Conservation (phyloP, 2,888 invertebrate genomes). For the Microplitis manilae region DNA sequence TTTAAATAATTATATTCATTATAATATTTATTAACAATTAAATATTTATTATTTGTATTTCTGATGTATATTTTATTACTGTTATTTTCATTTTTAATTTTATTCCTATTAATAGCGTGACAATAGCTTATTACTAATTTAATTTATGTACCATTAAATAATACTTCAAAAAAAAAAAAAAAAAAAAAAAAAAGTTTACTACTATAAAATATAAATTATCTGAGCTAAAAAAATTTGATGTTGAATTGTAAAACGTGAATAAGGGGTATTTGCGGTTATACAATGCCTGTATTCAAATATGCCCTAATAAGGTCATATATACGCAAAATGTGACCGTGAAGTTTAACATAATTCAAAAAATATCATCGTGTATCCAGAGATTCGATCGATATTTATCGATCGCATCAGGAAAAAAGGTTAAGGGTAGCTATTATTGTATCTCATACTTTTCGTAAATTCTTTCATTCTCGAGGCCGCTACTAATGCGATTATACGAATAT, state of each 20-base stretch:
- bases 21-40: neutral
- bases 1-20: neutral
- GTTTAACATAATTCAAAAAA: neutral
- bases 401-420: conserved; percentile 9
- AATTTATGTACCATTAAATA: neutral
- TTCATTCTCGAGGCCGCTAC: no score
- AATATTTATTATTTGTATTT: neutral
- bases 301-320: neutral
- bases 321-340: conserved; percentile 23
- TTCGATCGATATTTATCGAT: conserved; percentile 58
- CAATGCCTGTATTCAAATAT: neutral
- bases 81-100: neutral
- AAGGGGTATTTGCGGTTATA: neutral
- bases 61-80: neutral
- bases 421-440: neutral
- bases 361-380: neutral
- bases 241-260: neutral
- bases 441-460: no score
- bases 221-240: neutral
- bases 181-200: neutral
- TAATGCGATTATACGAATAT: no score
- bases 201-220: neutral
- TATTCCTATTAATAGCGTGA: neutral
- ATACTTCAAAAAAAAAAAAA: neutral
- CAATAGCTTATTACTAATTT: neutral